Base-by-base conservation (phyloP, 2,888 invertebrate species). In the Noctua janthina region DNA sequence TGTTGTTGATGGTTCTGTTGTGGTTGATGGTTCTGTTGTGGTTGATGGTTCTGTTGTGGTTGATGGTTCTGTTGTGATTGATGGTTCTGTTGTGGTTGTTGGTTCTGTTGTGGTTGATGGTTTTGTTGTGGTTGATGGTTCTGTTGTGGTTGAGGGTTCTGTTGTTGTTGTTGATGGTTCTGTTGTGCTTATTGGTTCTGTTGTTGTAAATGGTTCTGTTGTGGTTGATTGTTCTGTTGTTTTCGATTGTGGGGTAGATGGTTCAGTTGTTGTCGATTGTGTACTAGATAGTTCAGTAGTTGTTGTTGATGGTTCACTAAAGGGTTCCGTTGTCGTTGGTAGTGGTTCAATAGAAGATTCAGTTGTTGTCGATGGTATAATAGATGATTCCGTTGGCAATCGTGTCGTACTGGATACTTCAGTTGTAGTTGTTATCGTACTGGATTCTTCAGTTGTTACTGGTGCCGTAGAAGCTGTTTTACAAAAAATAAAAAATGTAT, bases 391-490 rank as follows among this genome's bases (percentile, higher is more conserved):
- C 23, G 23, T 78, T 73, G 35, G 35, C 49, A 43, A 10, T 54
- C 2, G 35, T 1, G 54, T n/a, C 8, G 11, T 54, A 5, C 51
- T 51, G n/a, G 35, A 23, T 23, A 15, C 20, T 78, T 67, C 46
- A 54, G 64, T 67, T 46, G 67, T 49, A 49, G 23, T 23, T 23
- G 68, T 67, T 67, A 2, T 11, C 13, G 43, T 43, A 43, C 39
- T 43, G 23, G 20, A 29, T 35, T 15, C 29, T 59, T 49, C 39
- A n/a, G n/a, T 71, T 15, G 15, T 79, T 67, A 29, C 39, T 43
- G 54, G 5, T 49, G 20, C 29, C 6, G 39, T 64, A 17, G 39
- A 76, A 66, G 17, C 83, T 83, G 49, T 75, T 75, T 1, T 2
- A 54, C 5, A 54, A 23, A 39, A 76, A 74, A 77, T 29, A 3